phyloP scores from a whole-genome alignment of 2,113 vertebrate species.

The Orcinus orca region DNA sequence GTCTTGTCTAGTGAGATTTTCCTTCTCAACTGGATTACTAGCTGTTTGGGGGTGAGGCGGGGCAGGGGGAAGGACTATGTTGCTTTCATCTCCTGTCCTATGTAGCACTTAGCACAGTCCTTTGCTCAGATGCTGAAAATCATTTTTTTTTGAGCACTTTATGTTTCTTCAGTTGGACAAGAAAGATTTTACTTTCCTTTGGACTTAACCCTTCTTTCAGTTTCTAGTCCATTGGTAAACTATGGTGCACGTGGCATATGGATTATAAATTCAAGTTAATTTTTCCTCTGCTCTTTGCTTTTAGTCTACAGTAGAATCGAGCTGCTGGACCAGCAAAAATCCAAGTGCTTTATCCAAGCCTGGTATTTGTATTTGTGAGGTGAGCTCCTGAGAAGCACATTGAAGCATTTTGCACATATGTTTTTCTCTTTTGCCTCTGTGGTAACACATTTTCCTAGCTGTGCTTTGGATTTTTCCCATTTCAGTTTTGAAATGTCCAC shows the following conservation, averaged over 20 bases:
- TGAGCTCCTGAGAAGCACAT: neutral
- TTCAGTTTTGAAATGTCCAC: conserved; percentile 66
- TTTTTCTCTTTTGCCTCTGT: conserved; percentile 55
- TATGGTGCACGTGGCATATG: neutral
- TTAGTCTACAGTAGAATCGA: neutral
- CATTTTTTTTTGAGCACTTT: neutral
- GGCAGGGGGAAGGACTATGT: neutral
- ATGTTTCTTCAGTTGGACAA: neutral
- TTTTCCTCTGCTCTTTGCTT: conserved; percentile 46
- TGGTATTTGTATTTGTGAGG: conserved; percentile 39
- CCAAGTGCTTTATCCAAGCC: neutral
- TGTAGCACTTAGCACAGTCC: neutral
- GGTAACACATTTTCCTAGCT: conserved; percentile 69
- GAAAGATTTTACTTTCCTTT: conserved; percentile 24
- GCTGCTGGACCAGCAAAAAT: neutral
- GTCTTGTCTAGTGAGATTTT: neutral
- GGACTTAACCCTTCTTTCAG: neutral
- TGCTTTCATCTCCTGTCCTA: neutral
- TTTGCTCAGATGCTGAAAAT: conserved; percentile 19
- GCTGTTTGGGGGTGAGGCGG: neutral
- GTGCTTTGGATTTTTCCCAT: conserved; percentile 58
- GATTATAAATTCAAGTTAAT: neutral
- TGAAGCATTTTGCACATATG: conserved; percentile 44
- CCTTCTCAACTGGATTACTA: neutral
- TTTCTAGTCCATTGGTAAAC: neutral